Percentiles rank a stretch among this genome's conserved stretches.
These are phyloP conservation scores for Phataginus tricuspis DNA, from an alignment of 2,797 vertebrate species.

Conservation along the genomic window DNA sequence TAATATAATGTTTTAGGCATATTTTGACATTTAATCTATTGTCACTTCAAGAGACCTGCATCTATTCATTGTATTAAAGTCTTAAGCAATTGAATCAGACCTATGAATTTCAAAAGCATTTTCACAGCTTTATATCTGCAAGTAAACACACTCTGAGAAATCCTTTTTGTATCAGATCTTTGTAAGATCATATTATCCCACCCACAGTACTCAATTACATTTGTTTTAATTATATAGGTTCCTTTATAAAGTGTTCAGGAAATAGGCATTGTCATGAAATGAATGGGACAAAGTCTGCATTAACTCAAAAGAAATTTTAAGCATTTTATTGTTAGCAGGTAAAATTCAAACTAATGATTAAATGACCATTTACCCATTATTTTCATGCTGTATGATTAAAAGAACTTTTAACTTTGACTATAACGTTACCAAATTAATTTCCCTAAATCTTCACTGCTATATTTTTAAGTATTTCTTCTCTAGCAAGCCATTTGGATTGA, in stretches of 20 bases:
- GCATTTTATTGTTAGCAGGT: not conserved
- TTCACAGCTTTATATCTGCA: not conserved
- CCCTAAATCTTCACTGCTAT: conserved; percentile 65
- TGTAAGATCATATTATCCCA: not conserved
- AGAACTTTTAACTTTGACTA: conserved; percentile 47
- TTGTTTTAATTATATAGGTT: not conserved
- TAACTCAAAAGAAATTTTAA: conserved; percentile 49
- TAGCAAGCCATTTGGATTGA: conserved; percentile 72
- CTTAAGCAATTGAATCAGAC: conserved; percentile 73
- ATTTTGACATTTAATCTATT: conserved; percentile 79
- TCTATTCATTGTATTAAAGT: conserved; percentile 61
- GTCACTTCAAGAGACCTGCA: conserved; percentile 78
- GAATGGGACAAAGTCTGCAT: not conserved
- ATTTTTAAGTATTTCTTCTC: conserved; percentile 65
- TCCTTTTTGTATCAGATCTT: conserved; percentile 31
- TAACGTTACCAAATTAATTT: conserved; percentile 55
- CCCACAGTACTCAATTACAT: not conserved
- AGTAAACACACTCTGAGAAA: not conserved
- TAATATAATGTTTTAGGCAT: conserved; percentile 76
- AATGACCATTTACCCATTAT: conserved; percentile 32
- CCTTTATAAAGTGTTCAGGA: not conserved
- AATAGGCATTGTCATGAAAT: not conserved
- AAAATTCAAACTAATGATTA: conserved; percentile 57
- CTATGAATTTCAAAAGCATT: conserved; percentile 45
- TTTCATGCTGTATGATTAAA: conserved; percentile 42